A percentile compares a stretch with the other conserved stretches of the same genome.
Evolutionary conservation across 2,797 vertebrate species (phyloP).

Genomic region (Hoplostethus atlanticus): DNA sequence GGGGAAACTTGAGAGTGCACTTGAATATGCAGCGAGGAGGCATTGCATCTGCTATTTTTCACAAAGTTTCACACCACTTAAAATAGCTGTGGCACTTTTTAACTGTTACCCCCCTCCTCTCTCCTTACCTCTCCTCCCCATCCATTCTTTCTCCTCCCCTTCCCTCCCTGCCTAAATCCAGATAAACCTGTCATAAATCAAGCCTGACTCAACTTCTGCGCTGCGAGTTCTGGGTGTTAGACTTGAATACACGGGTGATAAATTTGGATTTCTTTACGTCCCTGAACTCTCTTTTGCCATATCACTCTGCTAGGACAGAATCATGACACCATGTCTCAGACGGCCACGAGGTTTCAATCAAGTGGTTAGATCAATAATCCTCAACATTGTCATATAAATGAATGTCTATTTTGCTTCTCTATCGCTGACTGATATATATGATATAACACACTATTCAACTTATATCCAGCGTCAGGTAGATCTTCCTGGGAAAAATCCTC

Average conservation of each 20-base stretch:
- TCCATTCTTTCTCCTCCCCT: neutral
- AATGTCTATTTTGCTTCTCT: too few relatives aligned
- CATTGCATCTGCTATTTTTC: conserved; percentile 46
- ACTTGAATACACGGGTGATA: conserved; percentile 48
- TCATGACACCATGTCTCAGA: neutral
- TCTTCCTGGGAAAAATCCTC: too few relatives aligned
- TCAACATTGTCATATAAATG: too few relatives aligned
- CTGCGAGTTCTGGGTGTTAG: conserved; percentile 41
- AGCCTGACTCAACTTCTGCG: conserved; percentile 41
- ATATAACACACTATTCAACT: too few relatives aligned
- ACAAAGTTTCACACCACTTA: conserved; percentile 66
- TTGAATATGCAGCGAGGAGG: conserved; percentile 39
- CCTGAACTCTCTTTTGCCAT: neutral
- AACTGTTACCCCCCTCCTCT: conserved; percentile 17
- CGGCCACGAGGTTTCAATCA: neutral
- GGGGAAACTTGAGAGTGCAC: conserved; percentile 12
- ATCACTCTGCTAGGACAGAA: too few relatives aligned
- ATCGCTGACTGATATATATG: too few relatives aligned
- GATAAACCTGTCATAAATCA: conserved; percentile 67
- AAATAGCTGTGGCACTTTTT: conserved; percentile 46
- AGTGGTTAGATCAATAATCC: too few relatives aligned
- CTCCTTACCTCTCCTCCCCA: neutral
- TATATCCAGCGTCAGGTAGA: too few relatives aligned
- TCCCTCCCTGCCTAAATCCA: conserved; percentile 14
- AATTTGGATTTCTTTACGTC: conserved; percentile 37